Evolutionary conservation across 2,113 vertebrate genomes (phyloP).

Genomic region (Brachyistius frenatus): DNA sequence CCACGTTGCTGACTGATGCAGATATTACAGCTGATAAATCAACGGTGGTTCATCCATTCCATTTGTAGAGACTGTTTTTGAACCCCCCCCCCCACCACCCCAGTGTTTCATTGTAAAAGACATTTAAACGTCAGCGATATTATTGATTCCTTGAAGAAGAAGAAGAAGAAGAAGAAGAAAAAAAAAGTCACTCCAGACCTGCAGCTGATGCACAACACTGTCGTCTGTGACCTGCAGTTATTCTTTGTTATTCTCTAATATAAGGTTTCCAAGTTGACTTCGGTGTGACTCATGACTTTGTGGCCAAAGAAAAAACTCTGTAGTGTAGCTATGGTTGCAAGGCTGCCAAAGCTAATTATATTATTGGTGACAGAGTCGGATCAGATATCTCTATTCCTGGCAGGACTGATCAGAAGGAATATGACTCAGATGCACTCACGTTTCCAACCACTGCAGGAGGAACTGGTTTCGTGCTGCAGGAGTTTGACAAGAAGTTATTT

Average conservation of each 20-base stretch:
- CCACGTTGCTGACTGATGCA: background rate
- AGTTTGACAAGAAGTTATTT: background rate
- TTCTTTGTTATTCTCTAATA: background rate
- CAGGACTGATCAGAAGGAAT: constrained; percentile 26
- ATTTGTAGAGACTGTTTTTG: no score
- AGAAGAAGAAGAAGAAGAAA: no score
- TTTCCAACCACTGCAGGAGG: constrained; percentile 30
- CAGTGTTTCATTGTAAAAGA: background rate
- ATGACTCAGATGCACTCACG: constrained; percentile 47
- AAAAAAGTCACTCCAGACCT: background rate
- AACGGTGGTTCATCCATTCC: background rate
- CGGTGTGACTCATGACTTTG: background rate
- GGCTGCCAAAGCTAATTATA: constrained; percentile 70
- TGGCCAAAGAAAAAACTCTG: background rate
- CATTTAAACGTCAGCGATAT: background rate
- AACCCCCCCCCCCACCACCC: no score
- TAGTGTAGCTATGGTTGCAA: constrained; percentile 42
- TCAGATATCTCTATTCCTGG: constrained; percentile 50
- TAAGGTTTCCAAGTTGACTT: background rate
- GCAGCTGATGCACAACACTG: background rate
- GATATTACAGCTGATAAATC: background rate
- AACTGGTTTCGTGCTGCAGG: background rate
- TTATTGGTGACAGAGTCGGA: constrained; percentile 56
- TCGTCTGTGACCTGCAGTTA: background rate
- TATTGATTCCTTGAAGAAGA: no score